Conservation (phyloP, 2,888 invertebrate species). For the Polietes domitor region DNA sequence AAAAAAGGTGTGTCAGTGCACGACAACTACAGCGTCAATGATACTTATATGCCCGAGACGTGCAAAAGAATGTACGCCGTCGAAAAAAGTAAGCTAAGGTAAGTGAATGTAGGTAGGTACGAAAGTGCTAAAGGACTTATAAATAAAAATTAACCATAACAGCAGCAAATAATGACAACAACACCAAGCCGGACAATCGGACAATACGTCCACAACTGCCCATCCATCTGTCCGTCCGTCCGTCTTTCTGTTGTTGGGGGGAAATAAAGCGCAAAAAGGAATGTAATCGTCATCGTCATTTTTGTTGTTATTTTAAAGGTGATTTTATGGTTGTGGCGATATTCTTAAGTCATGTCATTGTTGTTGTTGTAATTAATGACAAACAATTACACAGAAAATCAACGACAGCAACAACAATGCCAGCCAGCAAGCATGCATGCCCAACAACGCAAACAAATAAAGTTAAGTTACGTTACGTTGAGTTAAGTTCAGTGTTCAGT, state of each 20-base stretch:
- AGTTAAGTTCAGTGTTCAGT: too few relatives aligned
- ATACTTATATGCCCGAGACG: not conserved
- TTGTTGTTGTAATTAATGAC: conserved; percentile 74
- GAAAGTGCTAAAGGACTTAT: conserved; percentile 61
- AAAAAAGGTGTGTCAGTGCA: conserved; percentile 60
- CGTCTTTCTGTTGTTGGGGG: not conserved
- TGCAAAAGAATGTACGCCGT: not conserved
- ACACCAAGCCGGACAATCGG: conserved; percentile 14
- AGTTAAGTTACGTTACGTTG: conserved; percentile 31
- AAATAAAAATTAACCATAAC: conserved; percentile 68
- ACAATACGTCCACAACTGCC: not conserved
- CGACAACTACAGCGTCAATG: conserved; percentile 18
- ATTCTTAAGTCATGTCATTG: conserved; percentile 14
- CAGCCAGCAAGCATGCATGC: not conserved
- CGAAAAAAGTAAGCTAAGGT: conserved; percentile 4
- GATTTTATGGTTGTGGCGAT: conserved; percentile 60
- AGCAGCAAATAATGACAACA: conserved; percentile 55
- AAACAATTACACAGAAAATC: conserved; percentile 76
- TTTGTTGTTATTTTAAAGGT: conserved; percentile 58
- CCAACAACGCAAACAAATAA: conserved; percentile 19
- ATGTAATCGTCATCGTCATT: conserved; percentile 59
- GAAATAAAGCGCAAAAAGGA: conserved; percentile 41
- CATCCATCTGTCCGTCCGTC: not conserved
- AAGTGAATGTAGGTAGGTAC: not conserved
- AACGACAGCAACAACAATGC: conserved; percentile 45